Conservation (phyloP, 2,888 invertebrate genomes). For the Drosophila eohydei region DNA sequence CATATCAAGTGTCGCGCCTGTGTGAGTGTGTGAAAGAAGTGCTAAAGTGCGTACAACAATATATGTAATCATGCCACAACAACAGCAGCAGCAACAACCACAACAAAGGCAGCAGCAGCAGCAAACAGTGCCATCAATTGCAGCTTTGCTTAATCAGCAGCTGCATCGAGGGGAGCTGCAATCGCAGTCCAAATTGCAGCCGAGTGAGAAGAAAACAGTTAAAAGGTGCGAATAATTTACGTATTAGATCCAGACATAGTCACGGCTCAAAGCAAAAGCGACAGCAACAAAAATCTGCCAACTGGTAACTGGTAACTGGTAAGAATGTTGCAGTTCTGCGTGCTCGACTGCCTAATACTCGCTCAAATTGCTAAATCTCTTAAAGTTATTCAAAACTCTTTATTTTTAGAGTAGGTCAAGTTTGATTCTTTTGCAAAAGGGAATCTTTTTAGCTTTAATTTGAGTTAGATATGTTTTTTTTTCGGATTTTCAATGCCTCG, state of each 20-base stretch:
- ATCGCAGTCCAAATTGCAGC: conserved; percentile 25
- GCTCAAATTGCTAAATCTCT: background rate
- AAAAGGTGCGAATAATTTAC: conserved; percentile 59
- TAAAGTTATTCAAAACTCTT: background rate
- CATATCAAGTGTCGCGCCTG: conserved; percentile 39
- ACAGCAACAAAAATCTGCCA: background rate
- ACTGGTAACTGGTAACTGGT: background rate
- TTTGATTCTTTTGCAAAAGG: no score
- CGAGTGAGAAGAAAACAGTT: conserved; percentile 35
- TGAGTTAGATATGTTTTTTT: no score
- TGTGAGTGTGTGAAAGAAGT: conserved; percentile 17
- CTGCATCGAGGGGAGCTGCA: conserved; percentile 41
- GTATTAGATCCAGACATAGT: conserved; percentile 22
- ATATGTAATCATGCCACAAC: conserved; percentile 40
- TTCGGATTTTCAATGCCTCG: no score
- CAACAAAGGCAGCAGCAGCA: conserved; percentile 24
- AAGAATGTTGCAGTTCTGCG: background rate
- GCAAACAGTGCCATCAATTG: conserved; percentile 36
- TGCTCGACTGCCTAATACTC: background rate
- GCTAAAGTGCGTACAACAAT: conserved; percentile 51
- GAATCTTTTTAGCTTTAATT: no score
- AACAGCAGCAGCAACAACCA: conserved; percentile 19
- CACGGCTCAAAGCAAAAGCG: background rate
- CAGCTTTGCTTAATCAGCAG: conserved; percentile 25
- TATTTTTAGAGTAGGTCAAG: background rate